Conservation (phyloP, 2,113 vertebrate genomes). For the Motacilla tschutschensis region DNA sequence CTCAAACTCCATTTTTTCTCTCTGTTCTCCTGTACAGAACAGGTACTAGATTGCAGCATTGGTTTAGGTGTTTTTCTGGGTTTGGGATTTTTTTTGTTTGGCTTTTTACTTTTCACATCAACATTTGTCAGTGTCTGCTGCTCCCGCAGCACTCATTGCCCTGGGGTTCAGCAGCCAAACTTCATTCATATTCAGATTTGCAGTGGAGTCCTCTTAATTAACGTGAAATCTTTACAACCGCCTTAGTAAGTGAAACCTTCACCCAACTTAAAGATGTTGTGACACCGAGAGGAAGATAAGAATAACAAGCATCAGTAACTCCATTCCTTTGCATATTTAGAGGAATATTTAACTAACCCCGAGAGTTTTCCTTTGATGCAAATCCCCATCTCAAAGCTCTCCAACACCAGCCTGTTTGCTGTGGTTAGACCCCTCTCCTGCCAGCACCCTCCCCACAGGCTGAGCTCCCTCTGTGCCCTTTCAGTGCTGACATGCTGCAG, state of each 20-base stretch:
- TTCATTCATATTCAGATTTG: conserved; percentile 46
- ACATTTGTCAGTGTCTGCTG: conserved; percentile 7
- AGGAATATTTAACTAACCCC: conserved; percentile 41
- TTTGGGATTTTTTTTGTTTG: neutral
- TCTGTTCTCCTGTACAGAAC: neutral
- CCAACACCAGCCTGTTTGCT: fast-evolving
- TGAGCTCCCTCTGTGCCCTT: neutral
- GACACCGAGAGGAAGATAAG: conserved; percentile 42
- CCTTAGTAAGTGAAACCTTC: conserved; percentile 51
- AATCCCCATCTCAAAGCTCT: conserved; percentile 32
- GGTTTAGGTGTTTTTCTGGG: neutral
- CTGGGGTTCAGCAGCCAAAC: conserved; percentile 20
- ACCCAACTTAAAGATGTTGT: conserved; percentile 55
- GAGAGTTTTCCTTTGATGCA: conserved; percentile 30
- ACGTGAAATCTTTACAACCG: conserved; percentile 49
- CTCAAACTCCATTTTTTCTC: neutral
- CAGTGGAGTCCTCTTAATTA: conserved; percentile 50
- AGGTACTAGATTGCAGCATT: neutral
- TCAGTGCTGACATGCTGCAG: neutral
- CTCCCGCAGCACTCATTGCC: conserved; percentile 1
- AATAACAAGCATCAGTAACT: conserved; percentile 58
- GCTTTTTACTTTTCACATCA: neutral
- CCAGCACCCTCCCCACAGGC: neutral
- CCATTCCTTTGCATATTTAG: conserved; percentile 43
- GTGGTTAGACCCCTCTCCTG: neutral